A percentile compares a stretch with the other conserved stretches of the same genome.
Conservation (phyloP, 2,888 invertebrate species). For the Orgyia antiqua region DNA sequence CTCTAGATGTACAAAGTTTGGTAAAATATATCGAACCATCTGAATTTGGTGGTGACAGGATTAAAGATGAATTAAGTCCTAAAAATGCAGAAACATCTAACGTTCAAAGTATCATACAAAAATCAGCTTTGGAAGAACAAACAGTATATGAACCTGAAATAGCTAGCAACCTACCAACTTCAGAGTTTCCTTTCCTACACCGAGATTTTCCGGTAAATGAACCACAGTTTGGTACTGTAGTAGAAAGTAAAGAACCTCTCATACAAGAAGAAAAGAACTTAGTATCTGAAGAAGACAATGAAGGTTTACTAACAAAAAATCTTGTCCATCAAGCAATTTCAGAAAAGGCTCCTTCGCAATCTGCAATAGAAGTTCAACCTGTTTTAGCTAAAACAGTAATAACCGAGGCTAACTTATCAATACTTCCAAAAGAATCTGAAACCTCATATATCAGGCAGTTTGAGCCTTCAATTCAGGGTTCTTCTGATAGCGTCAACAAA, state of each 20-base stretch:
- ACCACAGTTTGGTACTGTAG: conserved; percentile 17
- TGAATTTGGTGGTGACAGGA: no score
- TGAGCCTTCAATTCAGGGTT: conserved; percentile 36
- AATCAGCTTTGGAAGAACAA: no score
- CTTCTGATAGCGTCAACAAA: conserved; percentile 39
- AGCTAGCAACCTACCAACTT: conserved; percentile 14
- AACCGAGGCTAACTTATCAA: conserved; percentile 37
- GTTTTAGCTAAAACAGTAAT: conserved; percentile 38
- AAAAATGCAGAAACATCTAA: not conserved
- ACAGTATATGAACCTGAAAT: conserved; percentile 1
- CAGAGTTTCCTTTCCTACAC: conserved; percentile 14
- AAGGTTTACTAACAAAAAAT: conserved; percentile 1
- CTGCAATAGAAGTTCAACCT: conserved; percentile 37
- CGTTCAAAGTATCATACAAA: no score
- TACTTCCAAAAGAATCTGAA: conserved; percentile 29
- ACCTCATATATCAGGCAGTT: conserved; percentile 46
- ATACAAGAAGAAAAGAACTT: conserved; percentile 21
- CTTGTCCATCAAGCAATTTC: conserved; percentile 23
- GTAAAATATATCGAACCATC: no score
- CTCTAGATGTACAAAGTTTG: no score
- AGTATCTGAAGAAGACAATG: conserved; percentile 6
- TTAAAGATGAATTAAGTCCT: no score
- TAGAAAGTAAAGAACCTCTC: conserved; percentile 27
- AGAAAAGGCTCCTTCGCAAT: conserved; percentile 32
- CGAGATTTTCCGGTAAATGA: conserved; percentile 20